Evolutionary conservation across 2,797 vertebrate species (phyloP).

Genomic region (Chelonia mydas): DNA sequence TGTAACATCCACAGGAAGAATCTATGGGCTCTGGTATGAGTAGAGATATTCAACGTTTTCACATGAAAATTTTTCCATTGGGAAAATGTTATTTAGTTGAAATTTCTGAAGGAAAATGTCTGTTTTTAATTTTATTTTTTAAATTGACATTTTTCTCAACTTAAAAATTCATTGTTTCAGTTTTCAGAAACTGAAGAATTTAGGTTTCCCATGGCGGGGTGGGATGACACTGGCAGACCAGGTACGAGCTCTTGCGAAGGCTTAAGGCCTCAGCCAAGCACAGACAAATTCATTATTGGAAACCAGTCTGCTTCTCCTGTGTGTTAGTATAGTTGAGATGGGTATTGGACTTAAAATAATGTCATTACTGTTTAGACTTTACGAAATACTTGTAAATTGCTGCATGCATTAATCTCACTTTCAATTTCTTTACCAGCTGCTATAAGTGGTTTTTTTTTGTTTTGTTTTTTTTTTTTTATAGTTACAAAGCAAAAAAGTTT

Average conservation of each 20-base stretch:
- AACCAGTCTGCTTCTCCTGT: too few relatives aligned
- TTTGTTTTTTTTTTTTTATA: too few relatives aligned
- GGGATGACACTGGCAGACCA: background rate
- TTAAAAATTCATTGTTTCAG: background rate
- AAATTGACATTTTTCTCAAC: background rate
- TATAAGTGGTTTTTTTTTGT: background rate
- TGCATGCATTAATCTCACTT: background rate
- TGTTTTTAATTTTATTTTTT: background rate
- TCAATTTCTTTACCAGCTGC: background rate
- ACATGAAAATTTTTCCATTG: background rate
- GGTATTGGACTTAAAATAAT: background rate
- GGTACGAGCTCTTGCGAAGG: background rate
- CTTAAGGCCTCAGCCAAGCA: background rate
- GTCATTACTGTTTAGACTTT: too few relatives aligned
- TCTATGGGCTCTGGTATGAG: background rate
- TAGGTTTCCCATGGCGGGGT: background rate
- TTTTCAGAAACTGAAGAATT: background rate
- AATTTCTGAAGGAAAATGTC: background rate
- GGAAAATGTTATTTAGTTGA: background rate
- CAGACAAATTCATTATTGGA: background rate
- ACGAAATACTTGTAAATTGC: background rate
- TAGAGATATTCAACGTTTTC: background rate
- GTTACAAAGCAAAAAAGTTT: background rate
- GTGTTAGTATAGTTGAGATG: too few relatives aligned
- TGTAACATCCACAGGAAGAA: background rate